phyloP scores from a whole-genome alignment of 2,888 invertebrate genomes.

The Silvanus unidentatus region DNA sequence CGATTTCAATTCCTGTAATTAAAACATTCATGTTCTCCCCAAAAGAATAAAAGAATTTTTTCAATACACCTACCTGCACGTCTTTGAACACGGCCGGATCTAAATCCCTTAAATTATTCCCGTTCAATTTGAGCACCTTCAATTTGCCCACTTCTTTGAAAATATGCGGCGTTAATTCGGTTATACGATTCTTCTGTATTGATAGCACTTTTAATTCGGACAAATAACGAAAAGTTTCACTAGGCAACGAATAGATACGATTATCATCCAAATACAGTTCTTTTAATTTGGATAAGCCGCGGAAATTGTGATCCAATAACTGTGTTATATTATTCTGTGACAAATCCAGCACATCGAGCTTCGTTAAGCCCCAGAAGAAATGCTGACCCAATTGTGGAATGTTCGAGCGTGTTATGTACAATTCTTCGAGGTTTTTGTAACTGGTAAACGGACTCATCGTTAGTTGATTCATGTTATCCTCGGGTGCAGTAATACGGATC shows the following conservation, averaged over 20 bases:
- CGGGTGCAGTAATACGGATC: constrained; percentile 62
- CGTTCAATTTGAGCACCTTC: constrained; percentile 66
- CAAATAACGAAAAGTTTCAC: constrained; percentile 64
- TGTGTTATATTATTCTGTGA: constrained; percentile 71
- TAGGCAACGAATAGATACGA: constrained; percentile 69
- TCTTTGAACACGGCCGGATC: constrained; percentile 75
- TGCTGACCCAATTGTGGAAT: constrained; percentile 73
- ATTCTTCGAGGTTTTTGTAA: constrained; percentile 56
- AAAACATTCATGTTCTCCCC: no score
- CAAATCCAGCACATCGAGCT: constrained; percentile 57
- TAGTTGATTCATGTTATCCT: constrained; percentile 54
- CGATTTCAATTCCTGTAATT: constrained; percentile 59
- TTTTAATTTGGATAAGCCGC: constrained; percentile 64
- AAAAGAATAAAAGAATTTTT: no score
- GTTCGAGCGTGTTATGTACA: constrained; percentile 71
- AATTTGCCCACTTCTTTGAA: constrained; percentile 70
- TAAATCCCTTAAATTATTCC: constrained; percentile 67
- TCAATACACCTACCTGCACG: constrained; percentile 47
- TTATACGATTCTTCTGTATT: constrained; percentile 63
- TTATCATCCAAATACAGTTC: constrained; percentile 71
- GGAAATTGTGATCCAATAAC: constrained; percentile 67
- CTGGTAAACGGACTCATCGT: constrained; percentile 65
- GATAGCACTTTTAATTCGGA: constrained; percentile 58
- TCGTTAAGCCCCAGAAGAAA: constrained; percentile 68
- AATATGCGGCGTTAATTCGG: constrained; percentile 62